Conservation (phyloP, 2,888 invertebrate genomes). For the Sinodicranocentrus sp. region DNA sequence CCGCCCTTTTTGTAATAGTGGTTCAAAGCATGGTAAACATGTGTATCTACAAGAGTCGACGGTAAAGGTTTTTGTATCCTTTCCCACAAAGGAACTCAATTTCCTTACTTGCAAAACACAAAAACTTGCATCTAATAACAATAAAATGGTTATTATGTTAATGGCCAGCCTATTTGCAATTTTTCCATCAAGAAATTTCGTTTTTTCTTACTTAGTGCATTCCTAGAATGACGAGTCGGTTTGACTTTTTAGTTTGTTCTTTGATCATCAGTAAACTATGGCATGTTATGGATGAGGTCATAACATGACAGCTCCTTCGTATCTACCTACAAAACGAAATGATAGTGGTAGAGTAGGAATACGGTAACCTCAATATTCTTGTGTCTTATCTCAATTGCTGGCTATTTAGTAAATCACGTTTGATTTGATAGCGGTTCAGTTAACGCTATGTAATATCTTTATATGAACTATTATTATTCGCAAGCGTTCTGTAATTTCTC, state of each 20-base stretch:
- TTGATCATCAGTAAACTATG: background rate
- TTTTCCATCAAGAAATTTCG: constrained; percentile 3
- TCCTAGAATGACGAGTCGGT: too few relatives aligned
- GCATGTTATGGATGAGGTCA: background rate
- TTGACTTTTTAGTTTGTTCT: background rate
- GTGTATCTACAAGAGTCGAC: too few relatives aligned
- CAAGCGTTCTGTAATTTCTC: too few relatives aligned
- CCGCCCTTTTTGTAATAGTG: too few relatives aligned
- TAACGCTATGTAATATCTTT: too few relatives aligned
- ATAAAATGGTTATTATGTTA: background rate
- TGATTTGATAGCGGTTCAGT: too few relatives aligned
- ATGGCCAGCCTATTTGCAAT: background rate
- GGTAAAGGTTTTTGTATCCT: too few relatives aligned
- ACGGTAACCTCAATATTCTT: background rate
- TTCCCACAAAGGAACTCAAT: too few relatives aligned
- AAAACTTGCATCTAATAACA: background rate
- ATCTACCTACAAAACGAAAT: background rate
- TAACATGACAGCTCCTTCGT: background rate
- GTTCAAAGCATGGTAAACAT: too few relatives aligned
- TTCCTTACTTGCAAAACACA: too few relatives aligned
- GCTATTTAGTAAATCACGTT: background rate
- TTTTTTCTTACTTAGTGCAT: background rate
- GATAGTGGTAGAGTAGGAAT: background rate
- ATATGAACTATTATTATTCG: too few relatives aligned
- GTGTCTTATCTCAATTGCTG: background rate